Conservation (phyloP, 2,888 invertebrate species). For the Cheiracanthium punctorium region DNA sequence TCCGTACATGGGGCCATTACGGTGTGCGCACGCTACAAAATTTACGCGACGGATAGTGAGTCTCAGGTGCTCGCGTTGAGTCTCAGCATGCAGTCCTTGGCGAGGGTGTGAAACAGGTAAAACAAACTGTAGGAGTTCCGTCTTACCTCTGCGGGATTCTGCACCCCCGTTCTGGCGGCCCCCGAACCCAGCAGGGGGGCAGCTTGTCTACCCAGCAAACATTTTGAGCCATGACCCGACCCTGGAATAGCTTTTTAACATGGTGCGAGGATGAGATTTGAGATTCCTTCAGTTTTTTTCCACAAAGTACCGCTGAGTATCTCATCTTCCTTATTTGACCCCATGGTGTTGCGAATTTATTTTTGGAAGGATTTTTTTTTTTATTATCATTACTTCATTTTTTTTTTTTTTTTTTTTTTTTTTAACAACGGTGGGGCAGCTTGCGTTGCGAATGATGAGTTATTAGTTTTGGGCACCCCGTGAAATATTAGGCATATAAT, state of each 20-base stretch:
- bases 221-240: constrained; percentile 48
- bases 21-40: neutral
- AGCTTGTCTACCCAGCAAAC: constrained; percentile 53
- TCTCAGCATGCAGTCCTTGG: constrained; percentile 46
- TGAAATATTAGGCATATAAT: constrained; percentile 56
- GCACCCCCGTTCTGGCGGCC: constrained; percentile 30
- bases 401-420: constrained; percentile 32
- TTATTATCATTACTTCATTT: no score
- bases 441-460: constrained; percentile 39
- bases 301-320: constrained; percentile 52
- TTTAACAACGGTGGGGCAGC: neutral
- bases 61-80: constrained; percentile 59
- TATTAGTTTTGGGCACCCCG: constrained; percentile 55
- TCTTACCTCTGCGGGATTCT: constrained; percentile 48
- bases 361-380: no score
- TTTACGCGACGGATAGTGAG: constrained; percentile 49
- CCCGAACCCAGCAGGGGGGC: constrained; percentile 26
- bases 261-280: constrained; percentile 30
- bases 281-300: constrained; percentile 4
- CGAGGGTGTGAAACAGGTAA: constrained; percentile 69
- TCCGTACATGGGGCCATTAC: neutral
- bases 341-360: constrained; percentile 33
- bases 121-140: constrained; percentile 70
- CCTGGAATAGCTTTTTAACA: constrained; percentile 62
- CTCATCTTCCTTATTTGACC: constrained; percentile 66